Evolutionary conservation across 1,140 invertebrate species (phyloP).

Genomic region (Acromyrmex heyeri): DNA sequence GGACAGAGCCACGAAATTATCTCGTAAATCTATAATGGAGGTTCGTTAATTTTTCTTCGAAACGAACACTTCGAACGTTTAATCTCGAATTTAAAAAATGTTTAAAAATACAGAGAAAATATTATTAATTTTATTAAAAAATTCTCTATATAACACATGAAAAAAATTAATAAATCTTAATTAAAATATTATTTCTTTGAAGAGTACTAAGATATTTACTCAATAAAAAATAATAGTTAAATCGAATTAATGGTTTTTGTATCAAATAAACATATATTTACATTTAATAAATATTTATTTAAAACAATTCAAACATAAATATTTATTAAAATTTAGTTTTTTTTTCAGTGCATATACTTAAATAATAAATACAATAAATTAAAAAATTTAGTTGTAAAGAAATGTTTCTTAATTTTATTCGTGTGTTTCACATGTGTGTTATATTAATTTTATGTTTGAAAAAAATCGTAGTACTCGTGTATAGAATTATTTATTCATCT

Average conservation of each 20-base stretch:
- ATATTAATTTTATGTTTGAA: not conserved
- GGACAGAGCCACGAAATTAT: constrained; percentile 12
- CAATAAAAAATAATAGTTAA: too few relatives aligned
- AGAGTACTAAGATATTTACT: too few relatives aligned
- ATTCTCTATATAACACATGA: not conserved
- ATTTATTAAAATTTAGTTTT: too few relatives aligned
- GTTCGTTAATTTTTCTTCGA: constrained; percentile 4
- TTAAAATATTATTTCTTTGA: too few relatives aligned
- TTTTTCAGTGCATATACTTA: not conserved
- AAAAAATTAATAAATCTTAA: too few relatives aligned
- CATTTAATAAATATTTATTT: too few relatives aligned
- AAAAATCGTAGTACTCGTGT: not conserved
- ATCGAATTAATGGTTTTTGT: too few relatives aligned
- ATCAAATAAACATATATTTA: too few relatives aligned
- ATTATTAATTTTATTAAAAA: not conserved
- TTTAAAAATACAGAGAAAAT: not conserved
- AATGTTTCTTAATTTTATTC: constrained; percentile 15
- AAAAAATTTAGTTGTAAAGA: not conserved
- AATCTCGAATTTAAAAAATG: not conserved
- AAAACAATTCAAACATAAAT: too few relatives aligned
- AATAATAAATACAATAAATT: not conserved
- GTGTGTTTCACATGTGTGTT: not conserved
- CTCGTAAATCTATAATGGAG: not conserved
- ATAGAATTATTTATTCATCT: not conserved
- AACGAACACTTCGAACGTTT: not conserved